These are phyloP conservation scores for Tetramorium parvispinum DNA, from an alignment of 1,140 invertebrate species.

Conservation along the genomic window DNA sequence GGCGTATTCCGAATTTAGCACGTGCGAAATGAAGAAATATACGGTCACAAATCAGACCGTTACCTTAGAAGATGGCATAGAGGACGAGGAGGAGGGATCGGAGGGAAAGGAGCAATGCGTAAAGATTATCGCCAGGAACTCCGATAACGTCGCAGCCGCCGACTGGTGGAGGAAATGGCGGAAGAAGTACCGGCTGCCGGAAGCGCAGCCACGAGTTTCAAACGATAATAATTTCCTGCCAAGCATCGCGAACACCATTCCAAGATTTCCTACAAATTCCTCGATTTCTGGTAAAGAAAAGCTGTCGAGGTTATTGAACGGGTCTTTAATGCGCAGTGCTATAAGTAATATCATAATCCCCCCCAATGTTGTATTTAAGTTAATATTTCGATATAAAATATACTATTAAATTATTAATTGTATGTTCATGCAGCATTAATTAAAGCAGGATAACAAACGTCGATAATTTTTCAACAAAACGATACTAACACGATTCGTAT, in stretches of 20 bases:
- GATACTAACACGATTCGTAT: background rate
- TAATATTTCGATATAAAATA: background rate
- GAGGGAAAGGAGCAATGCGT: conserved; percentile 28
- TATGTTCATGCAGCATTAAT: background rate
- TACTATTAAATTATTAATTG: background rate
- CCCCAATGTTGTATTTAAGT: background rate
- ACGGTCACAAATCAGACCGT: conserved; percentile 77
- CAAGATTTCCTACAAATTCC: conserved; percentile 67
- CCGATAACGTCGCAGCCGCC: conserved; percentile 59
- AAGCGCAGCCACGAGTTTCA: conserved; percentile 67
- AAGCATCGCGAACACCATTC: conserved; percentile 54
- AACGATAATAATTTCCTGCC: conserved; percentile 71
- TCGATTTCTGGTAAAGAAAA: conserved; percentile 53
- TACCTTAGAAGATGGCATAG: conserved; percentile 60
- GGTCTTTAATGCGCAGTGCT: background rate
- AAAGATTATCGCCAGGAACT: conserved; percentile 70
- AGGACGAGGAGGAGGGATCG: conserved; percentile 49
- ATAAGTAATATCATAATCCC: conserved; percentile 10
- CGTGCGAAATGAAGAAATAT: conserved; percentile 76
- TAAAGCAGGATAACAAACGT: background rate
- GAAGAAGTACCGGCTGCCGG: conserved; percentile 67
- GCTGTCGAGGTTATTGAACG: conserved; percentile 42
- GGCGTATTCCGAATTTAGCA: conserved; percentile 53
- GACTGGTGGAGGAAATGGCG: conserved; percentile 60
- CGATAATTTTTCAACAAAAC: background rate